phyloP scores from a whole-genome alignment of 2,797 vertebrate genomes.

The Sebastes trivittatus region DNA sequence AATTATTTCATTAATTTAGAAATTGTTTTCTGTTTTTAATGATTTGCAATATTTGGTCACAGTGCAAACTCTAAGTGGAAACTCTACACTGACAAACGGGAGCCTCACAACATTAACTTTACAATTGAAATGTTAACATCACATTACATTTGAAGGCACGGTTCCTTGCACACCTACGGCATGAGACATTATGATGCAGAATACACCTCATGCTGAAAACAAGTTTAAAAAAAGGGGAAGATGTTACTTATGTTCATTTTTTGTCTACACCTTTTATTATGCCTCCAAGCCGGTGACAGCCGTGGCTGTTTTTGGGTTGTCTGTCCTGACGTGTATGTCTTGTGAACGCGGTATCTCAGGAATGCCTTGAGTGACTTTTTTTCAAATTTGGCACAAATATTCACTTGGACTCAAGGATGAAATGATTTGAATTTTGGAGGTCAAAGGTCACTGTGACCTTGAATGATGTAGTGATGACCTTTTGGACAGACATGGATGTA shows the following conservation, averaged over 20 bases:
- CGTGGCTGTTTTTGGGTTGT: no score
- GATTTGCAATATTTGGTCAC: neutral
- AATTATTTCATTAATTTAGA: neutral
- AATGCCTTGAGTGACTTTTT: no score
- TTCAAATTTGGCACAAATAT: no score
- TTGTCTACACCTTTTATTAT: neutral
- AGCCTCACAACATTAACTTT: neutral
- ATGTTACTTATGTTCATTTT: neutral
- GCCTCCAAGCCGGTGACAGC: no score
- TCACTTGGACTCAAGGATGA: no score
- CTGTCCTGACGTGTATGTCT: fast-evolving
- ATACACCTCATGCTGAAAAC: neutral
- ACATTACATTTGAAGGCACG: neutral
- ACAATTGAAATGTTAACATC: neutral
- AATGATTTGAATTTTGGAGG: no score
- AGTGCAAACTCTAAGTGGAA: neutral
- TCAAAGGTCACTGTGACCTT: no score
- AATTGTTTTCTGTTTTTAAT: neutral
- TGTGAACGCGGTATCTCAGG: no score
- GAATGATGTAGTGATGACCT: no score
- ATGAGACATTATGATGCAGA: neutral
- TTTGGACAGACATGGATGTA: no score
- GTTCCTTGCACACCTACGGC: neutral
- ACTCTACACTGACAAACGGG: neutral
- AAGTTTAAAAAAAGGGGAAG: neutral